phyloP scores from a whole-genome alignment of 1,140 invertebrate species.

The Drosophila carrolli region DNA sequence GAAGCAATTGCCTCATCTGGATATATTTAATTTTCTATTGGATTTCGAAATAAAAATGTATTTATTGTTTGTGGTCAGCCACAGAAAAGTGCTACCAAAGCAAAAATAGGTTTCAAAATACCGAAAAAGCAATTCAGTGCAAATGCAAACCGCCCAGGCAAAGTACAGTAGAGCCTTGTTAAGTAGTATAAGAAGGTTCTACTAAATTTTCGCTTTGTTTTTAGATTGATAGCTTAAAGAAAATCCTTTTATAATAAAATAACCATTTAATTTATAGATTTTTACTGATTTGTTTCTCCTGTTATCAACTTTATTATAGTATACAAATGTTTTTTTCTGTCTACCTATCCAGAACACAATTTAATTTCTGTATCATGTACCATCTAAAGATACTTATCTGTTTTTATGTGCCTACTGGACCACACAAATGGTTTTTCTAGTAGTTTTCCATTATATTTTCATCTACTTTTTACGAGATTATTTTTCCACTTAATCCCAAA shows the following conservation, averaged over 20 bases:
- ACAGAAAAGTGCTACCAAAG: slow-evolving; percentile 36
- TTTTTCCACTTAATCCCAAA: slow-evolving; percentile 35
- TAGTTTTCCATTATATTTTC: slow-evolving; percentile 51
- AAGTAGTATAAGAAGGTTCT: no score
- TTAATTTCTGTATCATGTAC: slow-evolving; percentile 2
- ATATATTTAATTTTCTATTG: slow-evolving; percentile 20
- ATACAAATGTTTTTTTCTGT: neutral
- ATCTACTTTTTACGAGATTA: slow-evolving; percentile 56
- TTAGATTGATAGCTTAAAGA: no score
- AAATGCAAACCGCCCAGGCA: neutral
- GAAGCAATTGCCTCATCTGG: slow-evolving; percentile 10
- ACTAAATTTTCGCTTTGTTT: no score
- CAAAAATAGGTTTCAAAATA: slow-evolving; percentile 3
- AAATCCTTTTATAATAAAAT: no score
- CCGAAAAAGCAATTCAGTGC: neutral
- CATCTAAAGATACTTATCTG: slow-evolving; percentile 12
- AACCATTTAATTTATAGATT: no score
- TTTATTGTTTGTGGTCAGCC: slow-evolving; percentile 36
- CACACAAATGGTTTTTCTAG: slow-evolving; percentile 40
- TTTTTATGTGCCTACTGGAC: slow-evolving; percentile 19
- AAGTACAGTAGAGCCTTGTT: no score
- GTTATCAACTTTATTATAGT: no score
- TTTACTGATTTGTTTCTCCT: no score
- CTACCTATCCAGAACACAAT: neutral
- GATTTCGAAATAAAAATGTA: slow-evolving; percentile 39